A percentile compares a stretch with the other conserved stretches of the same genome.
Conservation (phyloP, 2,113 vertebrate species). For the human (Homo sapiens) region GRCh38 chr6:146934001-146934500, state of each 20-base stretch:
- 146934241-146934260: neutral
- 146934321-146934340: neutral
- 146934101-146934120: too few species aligned
- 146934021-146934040: too few species aligned
- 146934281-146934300: neutral
- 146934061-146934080: too few species aligned
- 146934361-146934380: rapidly evolving
- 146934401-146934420: neutral
- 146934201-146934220: neutral
- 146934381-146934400: neutral
- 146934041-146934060: too few species aligned
- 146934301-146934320: neutral
- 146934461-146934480: neutral
- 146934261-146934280: neutral
- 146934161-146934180: neutral
- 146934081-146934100: too few species aligned
- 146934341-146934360: neutral
- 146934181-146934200: neutral
- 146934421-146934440: neutral
- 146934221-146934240: neutral
- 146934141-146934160: neutral
- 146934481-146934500: neutral
- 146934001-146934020: too few species aligned
- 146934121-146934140: neutral
- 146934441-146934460: neutral